Conservation (phyloP, 1,140 invertebrate species). For the Lucilia sericata region DNA sequence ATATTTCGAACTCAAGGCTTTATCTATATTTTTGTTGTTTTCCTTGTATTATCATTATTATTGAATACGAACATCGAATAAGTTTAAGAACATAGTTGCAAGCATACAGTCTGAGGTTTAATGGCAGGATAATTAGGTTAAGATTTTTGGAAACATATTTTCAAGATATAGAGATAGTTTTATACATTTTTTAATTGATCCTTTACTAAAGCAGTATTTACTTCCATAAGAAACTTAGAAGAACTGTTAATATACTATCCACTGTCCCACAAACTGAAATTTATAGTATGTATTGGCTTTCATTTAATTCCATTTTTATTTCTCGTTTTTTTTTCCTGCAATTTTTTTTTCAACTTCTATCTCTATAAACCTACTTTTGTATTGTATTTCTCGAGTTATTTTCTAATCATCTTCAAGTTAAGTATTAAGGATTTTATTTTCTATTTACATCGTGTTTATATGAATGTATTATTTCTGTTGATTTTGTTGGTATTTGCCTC, state of each 20-base stretch:
- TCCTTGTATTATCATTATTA: background rate
- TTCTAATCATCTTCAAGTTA: slow-evolving; percentile 14
- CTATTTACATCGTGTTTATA: background rate
- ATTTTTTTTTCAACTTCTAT: background rate
- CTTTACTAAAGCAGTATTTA: too few relatives aligned
- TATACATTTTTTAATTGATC: too few relatives aligned
- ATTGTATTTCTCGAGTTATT: background rate
- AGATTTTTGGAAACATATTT: too few relatives aligned
- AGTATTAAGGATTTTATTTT: slow-evolving; percentile 17
- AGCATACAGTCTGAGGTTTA: too few relatives aligned
- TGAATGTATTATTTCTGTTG: background rate
- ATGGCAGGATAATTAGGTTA: too few relatives aligned
- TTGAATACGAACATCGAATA: background rate
- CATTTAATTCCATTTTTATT: background rate
- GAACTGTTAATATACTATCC: too few relatives aligned
- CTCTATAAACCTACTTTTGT: slow-evolving; percentile 11
- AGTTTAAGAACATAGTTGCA: background rate
- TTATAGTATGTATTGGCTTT: background rate
- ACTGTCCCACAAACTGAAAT: too few relatives aligned
- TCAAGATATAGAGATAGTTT: too few relatives aligned
- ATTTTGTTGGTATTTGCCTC: background rate
- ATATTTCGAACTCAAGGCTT: background rate
- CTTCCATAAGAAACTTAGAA: too few relatives aligned
- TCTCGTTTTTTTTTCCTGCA: background rate
- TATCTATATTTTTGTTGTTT: background rate